A percentile compares a stretch with the other conserved stretches of the same genome.
phyloP scores from a whole-genome alignment of 2,888 invertebrate genomes.

The Catocala sponsa region DNA sequence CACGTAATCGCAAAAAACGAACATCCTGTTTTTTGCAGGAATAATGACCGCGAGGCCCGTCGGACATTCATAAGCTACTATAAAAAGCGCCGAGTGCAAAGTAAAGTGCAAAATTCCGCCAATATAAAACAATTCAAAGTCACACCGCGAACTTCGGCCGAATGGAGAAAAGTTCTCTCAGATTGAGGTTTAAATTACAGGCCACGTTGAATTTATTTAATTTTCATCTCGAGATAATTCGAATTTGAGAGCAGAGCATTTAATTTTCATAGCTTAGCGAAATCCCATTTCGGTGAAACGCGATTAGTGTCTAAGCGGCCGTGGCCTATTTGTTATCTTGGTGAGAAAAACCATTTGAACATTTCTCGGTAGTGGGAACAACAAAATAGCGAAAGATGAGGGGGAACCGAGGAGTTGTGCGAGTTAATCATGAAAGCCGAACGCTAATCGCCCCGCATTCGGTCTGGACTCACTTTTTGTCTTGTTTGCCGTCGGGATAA shows the following conservation, averaged over 20 bases:
- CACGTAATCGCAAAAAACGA: conserved; percentile 17
- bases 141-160: conserved; percentile 55
- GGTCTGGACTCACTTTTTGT: conserved; percentile 62
- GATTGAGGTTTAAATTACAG: conserved; percentile 70
- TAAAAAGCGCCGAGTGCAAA: conserved; percentile 26
- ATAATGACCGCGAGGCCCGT: conserved; percentile 16
- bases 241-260: conserved; percentile 71
- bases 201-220: conserved; percentile 71
- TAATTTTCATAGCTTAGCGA: conserved; percentile 77
- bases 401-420: conserved; percentile 59
- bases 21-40: conserved; percentile 24
- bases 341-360: conserved; percentile 61
- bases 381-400: conserved; percentile 53
- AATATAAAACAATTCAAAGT: conserved; percentile 46
- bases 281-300: conserved; percentile 73
- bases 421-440: conserved; percentile 76
- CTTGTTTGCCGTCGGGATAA: conserved; percentile 58
- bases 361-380: conserved; percentile 51
- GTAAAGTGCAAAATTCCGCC: conserved; percentile 25
- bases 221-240: conserved; percentile 73
- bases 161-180: conserved; percentile 62
- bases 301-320: conserved; percentile 75
- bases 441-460: conserved; percentile 65
- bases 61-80: conserved; percentile 23
- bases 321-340: conserved; percentile 76